phyloP scores from a whole-genome alignment of 2,113 vertebrate species.

The Sturnira hondurensis region DNA sequence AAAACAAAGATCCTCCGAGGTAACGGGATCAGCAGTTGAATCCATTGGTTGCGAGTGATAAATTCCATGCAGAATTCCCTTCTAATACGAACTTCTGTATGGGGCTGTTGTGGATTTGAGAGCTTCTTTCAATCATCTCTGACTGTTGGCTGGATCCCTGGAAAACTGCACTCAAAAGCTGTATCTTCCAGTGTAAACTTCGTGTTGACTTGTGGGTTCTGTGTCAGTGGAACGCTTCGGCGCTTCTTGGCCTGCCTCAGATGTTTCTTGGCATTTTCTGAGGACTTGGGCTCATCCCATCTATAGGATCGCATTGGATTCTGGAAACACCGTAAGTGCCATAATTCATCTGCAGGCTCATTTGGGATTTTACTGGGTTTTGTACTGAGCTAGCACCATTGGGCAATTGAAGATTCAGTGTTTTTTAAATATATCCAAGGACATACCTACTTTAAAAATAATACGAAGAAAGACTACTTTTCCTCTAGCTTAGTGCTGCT shows the following conservation, averaged over 20 bases:
- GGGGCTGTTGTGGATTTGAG: slow-evolving; percentile 22
- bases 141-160: background rate
- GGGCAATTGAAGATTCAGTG: background rate
- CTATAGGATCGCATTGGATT: slow-evolving; percentile 44
- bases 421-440: slow-evolving; percentile 12
- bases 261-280: slow-evolving; percentile 52
- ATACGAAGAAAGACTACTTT: background rate
- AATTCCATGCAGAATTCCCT: background rate
- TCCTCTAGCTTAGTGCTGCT: background rate
- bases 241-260: slow-evolving; percentile 27
- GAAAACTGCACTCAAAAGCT: slow-evolving; percentile 35
- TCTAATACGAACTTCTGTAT: background rate
- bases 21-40: background rate
- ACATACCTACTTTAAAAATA: slow-evolving; percentile 2
- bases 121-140: background rate
- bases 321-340: slow-evolving; percentile 19
- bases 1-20: slow-evolving; percentile 30
- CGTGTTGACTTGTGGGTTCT: slow-evolving; percentile 41
- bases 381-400: background rate
- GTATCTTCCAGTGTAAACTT: slow-evolving; percentile 35
- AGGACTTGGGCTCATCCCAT: background rate
- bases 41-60: background rate
- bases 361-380: slow-evolving; percentile 34
- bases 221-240: slow-evolving; percentile 30
- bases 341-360: slow-evolving; percentile 28